A percentile compares a stretch with the other conserved stretches of the same genome.
phyloP scores from a whole-genome alignment of 2,888 invertebrate genomes.

The Dysmachus trigonus region DNA sequence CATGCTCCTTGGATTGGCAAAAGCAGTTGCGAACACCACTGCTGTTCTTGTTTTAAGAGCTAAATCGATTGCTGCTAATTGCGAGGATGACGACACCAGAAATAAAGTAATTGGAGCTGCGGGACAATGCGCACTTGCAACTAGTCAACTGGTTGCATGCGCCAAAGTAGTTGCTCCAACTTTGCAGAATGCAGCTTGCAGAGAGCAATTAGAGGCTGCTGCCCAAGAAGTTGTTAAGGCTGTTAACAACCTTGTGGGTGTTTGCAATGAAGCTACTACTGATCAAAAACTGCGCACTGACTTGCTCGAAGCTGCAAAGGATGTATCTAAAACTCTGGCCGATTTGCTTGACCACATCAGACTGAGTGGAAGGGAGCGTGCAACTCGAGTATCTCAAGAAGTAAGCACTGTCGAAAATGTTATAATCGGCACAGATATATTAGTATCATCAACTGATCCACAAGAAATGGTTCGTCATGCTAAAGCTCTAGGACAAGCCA shows the following conservation, averaged over 20 bases:
- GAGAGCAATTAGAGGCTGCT: slow-evolving; percentile 91
- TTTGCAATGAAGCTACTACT: slow-evolving; percentile 78
- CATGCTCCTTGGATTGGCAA: slow-evolving; percentile 90
- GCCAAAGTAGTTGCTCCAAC: slow-evolving; percentile 93
- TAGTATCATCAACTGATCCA: slow-evolving; percentile 87
- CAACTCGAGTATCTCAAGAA: slow-evolving; percentile 76
- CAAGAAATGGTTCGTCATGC: slow-evolving; percentile 96
- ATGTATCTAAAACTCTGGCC: slow-evolving; percentile 88
- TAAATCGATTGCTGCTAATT: slow-evolving; percentile 93
- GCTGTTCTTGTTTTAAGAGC: slow-evolving; percentile 95
- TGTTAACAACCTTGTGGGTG: slow-evolving; percentile 86
- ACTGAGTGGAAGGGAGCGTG: slow-evolving; percentile 71
- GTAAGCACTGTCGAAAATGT: slow-evolving; percentile 87
- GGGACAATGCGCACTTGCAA: slow-evolving; percentile 95
- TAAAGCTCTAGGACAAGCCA: slow-evolving; percentile 89
- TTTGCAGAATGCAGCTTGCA: slow-evolving; percentile 80
- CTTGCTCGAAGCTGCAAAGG: slow-evolving; percentile 83
- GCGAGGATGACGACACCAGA: slow-evolving; percentile 70
- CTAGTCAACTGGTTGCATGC: slow-evolving; percentile 96
- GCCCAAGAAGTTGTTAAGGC: slow-evolving; percentile 92
- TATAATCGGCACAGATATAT: slow-evolving; percentile 85
- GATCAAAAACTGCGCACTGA: slow-evolving; percentile 76
- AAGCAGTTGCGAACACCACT: slow-evolving; percentile 97
- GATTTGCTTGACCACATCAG: slow-evolving; percentile 91
- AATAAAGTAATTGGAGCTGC: slow-evolving; percentile 89